phyloP scores from a whole-genome alignment of 2,113 vertebrate species.

The Taxidea taxus region DNA sequence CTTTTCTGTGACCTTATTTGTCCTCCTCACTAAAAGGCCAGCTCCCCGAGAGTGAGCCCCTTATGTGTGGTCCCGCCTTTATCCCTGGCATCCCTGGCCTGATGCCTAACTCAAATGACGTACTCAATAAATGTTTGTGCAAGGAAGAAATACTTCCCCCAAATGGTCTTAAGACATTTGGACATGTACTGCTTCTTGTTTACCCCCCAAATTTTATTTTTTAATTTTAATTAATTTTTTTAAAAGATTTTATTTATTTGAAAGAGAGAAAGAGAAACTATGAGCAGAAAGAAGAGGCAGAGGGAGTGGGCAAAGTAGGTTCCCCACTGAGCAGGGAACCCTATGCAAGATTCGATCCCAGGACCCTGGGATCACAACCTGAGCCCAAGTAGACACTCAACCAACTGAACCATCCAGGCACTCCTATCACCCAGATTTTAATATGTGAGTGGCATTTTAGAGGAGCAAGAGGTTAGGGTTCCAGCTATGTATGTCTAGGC shows the following conservation, averaged over 20 bases:
- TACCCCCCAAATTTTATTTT: background rate
- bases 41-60: background rate
- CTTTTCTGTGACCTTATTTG: background rate
- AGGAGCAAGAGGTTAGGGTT: background rate
- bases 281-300: background rate
- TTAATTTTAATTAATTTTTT: background rate
- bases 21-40: background rate
- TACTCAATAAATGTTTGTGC: background rate
- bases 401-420: background rate
- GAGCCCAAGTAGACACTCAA: background rate
- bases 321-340: background rate
- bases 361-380: background rate
- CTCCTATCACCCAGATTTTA: background rate
- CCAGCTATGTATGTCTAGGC: accelerated
- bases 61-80: background rate
- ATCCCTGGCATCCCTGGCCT: background rate
- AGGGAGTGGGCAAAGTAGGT: background rate
- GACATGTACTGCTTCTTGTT: background rate
- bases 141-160: background rate
- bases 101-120: background rate
- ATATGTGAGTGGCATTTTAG: background rate
- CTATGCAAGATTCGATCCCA: background rate
- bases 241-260: background rate
- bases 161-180: background rate
- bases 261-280: background rate